Evolutionary conservation across 2,113 vertebrate genomes (phyloP).

Genomic region (Pelmatolapia mariae): DNA sequence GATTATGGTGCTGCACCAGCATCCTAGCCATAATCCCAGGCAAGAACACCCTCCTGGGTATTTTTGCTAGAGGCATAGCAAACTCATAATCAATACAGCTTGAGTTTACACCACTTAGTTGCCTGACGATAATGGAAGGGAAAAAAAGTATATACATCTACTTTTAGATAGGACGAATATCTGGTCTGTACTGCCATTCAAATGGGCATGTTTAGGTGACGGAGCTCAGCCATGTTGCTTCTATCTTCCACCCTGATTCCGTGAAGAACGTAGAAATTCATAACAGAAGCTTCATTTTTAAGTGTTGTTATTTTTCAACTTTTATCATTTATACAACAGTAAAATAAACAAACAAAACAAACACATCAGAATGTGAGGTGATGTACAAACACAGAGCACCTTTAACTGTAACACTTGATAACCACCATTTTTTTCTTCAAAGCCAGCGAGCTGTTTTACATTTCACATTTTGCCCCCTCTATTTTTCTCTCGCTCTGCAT

Average conservation of each 20-base stretch:
- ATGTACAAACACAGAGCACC: background rate
- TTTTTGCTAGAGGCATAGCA: slow-evolving; percentile 35
- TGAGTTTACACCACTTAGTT: background rate
- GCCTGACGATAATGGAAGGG: background rate
- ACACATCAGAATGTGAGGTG: background rate
- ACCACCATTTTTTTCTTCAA: background rate
- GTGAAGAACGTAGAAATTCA: background rate
- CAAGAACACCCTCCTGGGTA: slow-evolving; percentile 27
- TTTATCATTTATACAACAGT: background rate
- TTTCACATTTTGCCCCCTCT: background rate
- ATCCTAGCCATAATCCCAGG: slow-evolving; percentile 16
- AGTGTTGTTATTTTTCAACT: background rate
- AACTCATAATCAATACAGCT: slow-evolving; percentile 28
- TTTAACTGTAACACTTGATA: slow-evolving; percentile 20
- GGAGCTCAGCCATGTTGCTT: background rate
- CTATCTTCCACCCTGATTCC: background rate
- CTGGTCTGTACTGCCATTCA: background rate
- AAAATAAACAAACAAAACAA: background rate
- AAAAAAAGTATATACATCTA: background rate
- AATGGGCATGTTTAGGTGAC: background rate
- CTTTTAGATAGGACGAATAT: background rate
- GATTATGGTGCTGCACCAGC: slow-evolving; percentile 30
- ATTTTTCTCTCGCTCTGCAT: background rate
- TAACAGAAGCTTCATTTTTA: background rate
- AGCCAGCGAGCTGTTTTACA: background rate